Evolutionary conservation across 2,888 invertebrate species (phyloP).

Genomic region (Muschampia plurimacula): DNA sequence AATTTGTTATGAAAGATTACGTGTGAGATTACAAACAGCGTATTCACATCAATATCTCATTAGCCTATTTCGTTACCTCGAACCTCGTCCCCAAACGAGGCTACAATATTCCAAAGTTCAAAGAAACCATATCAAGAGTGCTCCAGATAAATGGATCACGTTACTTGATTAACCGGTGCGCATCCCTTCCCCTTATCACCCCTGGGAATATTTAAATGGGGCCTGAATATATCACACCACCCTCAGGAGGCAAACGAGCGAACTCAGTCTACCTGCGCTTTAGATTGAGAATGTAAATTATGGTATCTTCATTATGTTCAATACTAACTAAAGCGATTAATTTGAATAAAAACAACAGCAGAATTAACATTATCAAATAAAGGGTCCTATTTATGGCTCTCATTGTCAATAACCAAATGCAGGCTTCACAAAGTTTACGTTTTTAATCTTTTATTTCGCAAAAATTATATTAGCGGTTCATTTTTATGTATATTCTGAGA

Average conservation of each 20-base stretch:
- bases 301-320: constrained; percentile 71
- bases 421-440: not conserved
- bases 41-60: constrained; percentile 39
- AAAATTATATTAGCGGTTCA: not conserved
- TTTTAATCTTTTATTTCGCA: not conserved
- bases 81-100: constrained; percentile 70
- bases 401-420: not conserved
- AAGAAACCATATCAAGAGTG: constrained; percentile 80
- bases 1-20: constrained; percentile 1
- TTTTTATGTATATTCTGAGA: not conserved
- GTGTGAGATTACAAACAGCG: constrained; percentile 6
- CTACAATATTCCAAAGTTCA: constrained; percentile 80
- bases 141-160: constrained; percentile 85
- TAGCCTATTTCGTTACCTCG: constrained; percentile 53
- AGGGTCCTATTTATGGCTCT: constrained; percentile 1
- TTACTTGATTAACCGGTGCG: constrained; percentile 84
- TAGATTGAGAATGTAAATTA: constrained; percentile 73
- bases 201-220: constrained; percentile 84
- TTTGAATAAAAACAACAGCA: constrained; percentile 39
- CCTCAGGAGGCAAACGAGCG: constrained; percentile 70
- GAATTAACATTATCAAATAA: constrained; percentile 26
- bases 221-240: constrained; percentile 82
- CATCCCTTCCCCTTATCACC: constrained; percentile 83
- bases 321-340: constrained; percentile 39
- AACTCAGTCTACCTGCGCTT: constrained; percentile 73